These are phyloP conservation scores for Cepaea nemoralis DNA, from an alignment of 1,140 invertebrate genomes.

Conservation along the genomic window DNA sequence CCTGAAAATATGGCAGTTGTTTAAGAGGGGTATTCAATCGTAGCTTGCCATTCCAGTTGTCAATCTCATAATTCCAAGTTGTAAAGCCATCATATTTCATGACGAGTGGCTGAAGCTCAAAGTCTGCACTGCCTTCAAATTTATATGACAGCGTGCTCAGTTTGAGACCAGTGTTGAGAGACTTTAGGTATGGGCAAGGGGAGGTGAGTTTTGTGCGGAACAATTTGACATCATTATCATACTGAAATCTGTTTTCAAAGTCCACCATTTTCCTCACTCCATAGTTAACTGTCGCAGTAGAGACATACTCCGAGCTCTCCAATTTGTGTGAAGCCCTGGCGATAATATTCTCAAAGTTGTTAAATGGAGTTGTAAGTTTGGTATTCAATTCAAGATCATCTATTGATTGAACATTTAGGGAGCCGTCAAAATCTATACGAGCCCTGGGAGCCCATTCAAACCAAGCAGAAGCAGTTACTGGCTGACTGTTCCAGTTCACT, in stretches of 20 bases:
- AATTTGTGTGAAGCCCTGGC: conserved; percentile 14
- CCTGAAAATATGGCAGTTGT: conserved; percentile 6
- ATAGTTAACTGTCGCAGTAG: neutral
- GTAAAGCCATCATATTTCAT: conserved; percentile 16
- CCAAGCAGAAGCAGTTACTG: conserved; percentile 14
- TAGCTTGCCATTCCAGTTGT: neutral
- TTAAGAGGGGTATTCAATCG: conserved; percentile 14
- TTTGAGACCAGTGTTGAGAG: conserved; percentile 16
- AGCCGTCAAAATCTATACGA: conserved; percentile 29
- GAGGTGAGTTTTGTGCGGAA: conserved; percentile 1
- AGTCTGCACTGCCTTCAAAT: conserved; percentile 24
- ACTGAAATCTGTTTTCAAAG: conserved; percentile 13
- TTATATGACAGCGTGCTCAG: neutral
- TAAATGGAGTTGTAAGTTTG: conserved; percentile 32
- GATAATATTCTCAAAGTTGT: conserved; percentile 18
- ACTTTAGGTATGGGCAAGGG: conserved; percentile 1
- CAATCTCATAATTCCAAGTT: neutral
- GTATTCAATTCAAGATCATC: neutral
- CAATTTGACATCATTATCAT: conserved; percentile 5
- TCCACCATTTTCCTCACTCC: conserved; percentile 27
- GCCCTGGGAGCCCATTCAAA: conserved; percentile 19
- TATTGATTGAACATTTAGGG: neutral
- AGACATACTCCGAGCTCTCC: conserved; percentile 7
- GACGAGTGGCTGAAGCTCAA: conserved; percentile 23
- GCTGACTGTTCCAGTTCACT: neutral